phyloP scores from a whole-genome alignment of 2,113 vertebrate genomes.

The Aptenodytes forsteri region DNA sequence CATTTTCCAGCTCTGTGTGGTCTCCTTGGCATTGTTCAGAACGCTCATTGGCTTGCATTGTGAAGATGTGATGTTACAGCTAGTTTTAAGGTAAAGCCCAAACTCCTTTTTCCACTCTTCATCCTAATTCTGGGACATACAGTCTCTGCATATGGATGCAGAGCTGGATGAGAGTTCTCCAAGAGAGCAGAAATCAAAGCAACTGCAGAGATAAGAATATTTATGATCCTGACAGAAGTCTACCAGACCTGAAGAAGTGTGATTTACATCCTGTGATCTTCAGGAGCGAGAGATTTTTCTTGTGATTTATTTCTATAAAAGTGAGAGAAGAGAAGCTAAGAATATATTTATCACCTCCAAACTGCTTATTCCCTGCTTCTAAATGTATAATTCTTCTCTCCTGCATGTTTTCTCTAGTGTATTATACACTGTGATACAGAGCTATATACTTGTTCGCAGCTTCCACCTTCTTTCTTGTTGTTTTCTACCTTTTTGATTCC shows the following conservation, averaged over 20 bases:
- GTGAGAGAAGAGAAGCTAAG: slow-evolving; percentile 22
- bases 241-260: background rate
- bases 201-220: slow-evolving; percentile 1
- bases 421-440: background rate
- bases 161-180: background rate
- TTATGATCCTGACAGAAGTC: slow-evolving; percentile 8
- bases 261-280: slow-evolving; percentile 7
- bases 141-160: background rate
- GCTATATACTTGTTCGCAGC: background rate
- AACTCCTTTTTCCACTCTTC: background rate
- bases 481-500: background rate
- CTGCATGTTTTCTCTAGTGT: background rate
- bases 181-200: background rate
- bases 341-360: slow-evolving; percentile 41
- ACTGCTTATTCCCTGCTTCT: slow-evolving; percentile 18
- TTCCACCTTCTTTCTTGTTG: background rate
- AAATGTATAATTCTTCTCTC: background rate
- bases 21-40: slow-evolving; percentile 92
- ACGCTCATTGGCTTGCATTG: slow-evolving; percentile 93
- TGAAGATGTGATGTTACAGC: slow-evolving; percentile 97
- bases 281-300: slow-evolving; percentile 1
- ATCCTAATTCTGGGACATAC: background rate
- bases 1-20: slow-evolving; percentile 86
- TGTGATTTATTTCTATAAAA: slow-evolving; percentile 32
- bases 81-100: slow-evolving; percentile 87